A percentile compares a stretch with the other conserved stretches of the same genome.
phyloP scores from a whole-genome alignment of 2,797 vertebrate genomes.

The Sebastes flavidus region DNA sequence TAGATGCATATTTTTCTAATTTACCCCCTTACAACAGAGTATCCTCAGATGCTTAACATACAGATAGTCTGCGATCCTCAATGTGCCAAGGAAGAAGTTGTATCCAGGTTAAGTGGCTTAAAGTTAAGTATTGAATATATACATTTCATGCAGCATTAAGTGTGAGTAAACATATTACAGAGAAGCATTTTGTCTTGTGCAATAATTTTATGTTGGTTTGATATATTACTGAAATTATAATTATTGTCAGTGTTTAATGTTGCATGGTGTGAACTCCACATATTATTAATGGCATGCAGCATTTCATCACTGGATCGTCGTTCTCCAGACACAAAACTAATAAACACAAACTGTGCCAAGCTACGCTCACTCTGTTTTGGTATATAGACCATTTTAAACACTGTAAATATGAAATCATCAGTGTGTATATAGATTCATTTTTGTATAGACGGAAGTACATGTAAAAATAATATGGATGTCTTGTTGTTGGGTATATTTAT shows the following conservation, averaged over 20 bases:
- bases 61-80: background rate
- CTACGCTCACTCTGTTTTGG: constrained; percentile 20
- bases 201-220: constrained; percentile 43
- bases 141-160: constrained; percentile 61
- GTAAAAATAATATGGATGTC: constrained; percentile 50
- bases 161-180: constrained; percentile 50
- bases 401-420: constrained; percentile 63
- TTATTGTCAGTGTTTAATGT: constrained; percentile 51
- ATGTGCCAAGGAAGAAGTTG: constrained; percentile 31
- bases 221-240: constrained; percentile 23
- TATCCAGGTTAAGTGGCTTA: constrained; percentile 31
- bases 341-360: constrained; percentile 10
- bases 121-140: constrained; percentile 40
- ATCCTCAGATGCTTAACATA: constrained; percentile 11
- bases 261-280: constrained; percentile 61
- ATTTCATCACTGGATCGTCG: constrained; percentile 23
- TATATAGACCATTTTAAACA: constrained; percentile 24
- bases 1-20: constrained; percentile 53
- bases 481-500: constrained; percentile 51
- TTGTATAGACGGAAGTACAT: constrained; percentile 55
- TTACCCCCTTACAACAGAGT: background rate
- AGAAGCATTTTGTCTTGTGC: constrained; percentile 59
- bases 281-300: constrained; percentile 49
- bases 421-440: constrained; percentile 56
- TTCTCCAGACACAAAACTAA: constrained; percentile 8